Conservation (phyloP, 2,113 vertebrate genomes). For the Tachuris rubrigastra region DNA sequence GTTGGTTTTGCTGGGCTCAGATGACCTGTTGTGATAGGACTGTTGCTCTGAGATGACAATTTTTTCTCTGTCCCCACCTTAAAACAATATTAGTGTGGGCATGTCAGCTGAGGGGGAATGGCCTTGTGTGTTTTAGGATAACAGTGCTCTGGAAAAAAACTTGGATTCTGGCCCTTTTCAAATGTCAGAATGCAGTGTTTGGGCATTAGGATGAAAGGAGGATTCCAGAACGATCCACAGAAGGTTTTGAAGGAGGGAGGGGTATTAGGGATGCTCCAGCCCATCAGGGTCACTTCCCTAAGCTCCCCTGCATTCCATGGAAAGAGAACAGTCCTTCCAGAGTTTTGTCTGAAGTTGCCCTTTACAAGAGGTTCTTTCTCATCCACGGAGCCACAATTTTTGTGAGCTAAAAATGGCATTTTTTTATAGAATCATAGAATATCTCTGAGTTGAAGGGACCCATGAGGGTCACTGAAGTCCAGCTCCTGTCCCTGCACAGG, state of each 20-base stretch:
- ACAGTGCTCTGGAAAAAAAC: background rate
- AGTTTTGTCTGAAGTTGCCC: background rate
- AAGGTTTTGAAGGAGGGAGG: background rate
- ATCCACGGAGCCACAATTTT: background rate
- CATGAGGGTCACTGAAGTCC: no score
- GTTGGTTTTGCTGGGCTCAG: background rate
- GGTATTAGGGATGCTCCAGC: background rate
- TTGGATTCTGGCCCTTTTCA: background rate
- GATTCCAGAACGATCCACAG: background rate
- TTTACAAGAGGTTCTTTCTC: background rate
- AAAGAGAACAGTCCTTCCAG: background rate
- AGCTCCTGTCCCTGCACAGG: background rate
- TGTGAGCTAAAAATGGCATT: background rate
- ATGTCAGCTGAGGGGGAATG: background rate
- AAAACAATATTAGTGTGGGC: background rate
- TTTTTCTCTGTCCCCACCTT: background rate
- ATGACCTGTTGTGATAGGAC: rapidly evolving
- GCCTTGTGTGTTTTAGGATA: background rate
- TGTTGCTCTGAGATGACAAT: background rate
- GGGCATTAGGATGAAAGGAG: background rate
- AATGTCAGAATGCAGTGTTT: background rate
- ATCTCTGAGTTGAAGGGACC: background rate
- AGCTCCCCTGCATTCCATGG: background rate
- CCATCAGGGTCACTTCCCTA: rapidly evolving
- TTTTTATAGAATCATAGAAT: background rate